phyloP scores from a whole-genome alignment of 2,113 vertebrate genomes.

The Heterotis niloticus region DNA sequence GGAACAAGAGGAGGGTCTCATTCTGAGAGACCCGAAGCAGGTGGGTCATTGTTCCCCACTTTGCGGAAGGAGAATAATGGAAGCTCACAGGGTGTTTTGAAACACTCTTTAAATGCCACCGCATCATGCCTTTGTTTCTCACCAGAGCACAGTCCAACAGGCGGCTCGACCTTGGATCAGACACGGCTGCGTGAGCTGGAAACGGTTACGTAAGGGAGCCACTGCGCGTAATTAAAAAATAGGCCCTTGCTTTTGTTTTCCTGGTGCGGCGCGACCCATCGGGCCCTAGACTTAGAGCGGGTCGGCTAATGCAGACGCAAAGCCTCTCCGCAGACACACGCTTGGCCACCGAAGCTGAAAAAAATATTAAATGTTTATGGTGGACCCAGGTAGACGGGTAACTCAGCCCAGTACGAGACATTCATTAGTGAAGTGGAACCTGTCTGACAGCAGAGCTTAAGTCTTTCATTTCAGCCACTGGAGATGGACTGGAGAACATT shows the following conservation, averaged over 20 bases:
- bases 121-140: not conserved
- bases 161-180: conserved; percentile 27
- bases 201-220: conserved; percentile 16
- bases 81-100: not conserved
- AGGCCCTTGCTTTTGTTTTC: not conserved
- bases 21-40: not conserved
- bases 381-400: not conserved
- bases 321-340: conserved; percentile 2
- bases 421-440: conserved; percentile 24
- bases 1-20: not conserved
- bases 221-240: conserved; percentile 1
- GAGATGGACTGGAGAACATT: not conserved
- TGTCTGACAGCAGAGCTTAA: conserved; percentile 14
- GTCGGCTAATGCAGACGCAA: conserved; percentile 1
- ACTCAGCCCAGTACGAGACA: not conserved
- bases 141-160: not conserved
- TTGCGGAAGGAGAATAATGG: not conserved
- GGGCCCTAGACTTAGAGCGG: not conserved
- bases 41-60: not conserved
- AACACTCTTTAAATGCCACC: not conserved
- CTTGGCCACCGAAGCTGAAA: conserved; percentile 11
- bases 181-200: conserved; percentile 1
- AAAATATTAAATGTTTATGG: not conserved
- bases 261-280: not conserved
- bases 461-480: not conserved